Evolutionary conservation across 92 coral and sea anemone species (phyloP), one percentile per base, ranked within the genome.

Genomic region (Umimayanthus chanpuru): DNA sequence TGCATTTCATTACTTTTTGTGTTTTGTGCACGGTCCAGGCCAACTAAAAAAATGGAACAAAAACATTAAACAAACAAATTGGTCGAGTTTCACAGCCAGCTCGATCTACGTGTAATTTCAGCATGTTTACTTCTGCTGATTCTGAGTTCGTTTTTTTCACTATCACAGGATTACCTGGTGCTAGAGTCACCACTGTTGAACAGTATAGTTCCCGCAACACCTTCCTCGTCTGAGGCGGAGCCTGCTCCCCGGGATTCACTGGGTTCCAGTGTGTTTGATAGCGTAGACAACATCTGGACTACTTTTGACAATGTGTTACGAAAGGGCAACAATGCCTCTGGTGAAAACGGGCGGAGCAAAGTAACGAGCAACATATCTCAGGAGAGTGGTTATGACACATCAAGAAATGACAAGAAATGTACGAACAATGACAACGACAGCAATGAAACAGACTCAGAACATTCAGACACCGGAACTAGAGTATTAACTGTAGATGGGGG

Each of bases 191-290:
- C 88, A 5, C 71, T 91, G 23, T 40, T 89, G 53, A 90, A 80
- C 4, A 95, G 95, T 15, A 23, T 94, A 65, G 88, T 90, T 38
- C 93, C 92, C 9, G 81, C 90, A 25, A 95, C 96, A 11, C 98
- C 98, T 2, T 89, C 96, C 4, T 85, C 96, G 0, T 92, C 98
- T 21, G 95, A 95, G 79, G 90, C 94, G 6, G 86, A 85, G 25
- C 91, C 96, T 15, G 92, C 98, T 18, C 98, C 96, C 0, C 86
- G 98, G 53, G 93, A 91, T 23, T 96, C 98, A 2, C 39, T 92
- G 61, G 85, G 92, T 67, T 93, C 96, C 56, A 97, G 94, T 67
- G 99, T 97, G 73, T 97, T 97, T 85, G 96, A 75, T 66, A 93
- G 95, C 73, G 89, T 71, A 40, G 95, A 94, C 68, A 76, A 82